phyloP scores from a whole-genome alignment of 1,140 invertebrate species.

The Caerostris darwini region DNA sequence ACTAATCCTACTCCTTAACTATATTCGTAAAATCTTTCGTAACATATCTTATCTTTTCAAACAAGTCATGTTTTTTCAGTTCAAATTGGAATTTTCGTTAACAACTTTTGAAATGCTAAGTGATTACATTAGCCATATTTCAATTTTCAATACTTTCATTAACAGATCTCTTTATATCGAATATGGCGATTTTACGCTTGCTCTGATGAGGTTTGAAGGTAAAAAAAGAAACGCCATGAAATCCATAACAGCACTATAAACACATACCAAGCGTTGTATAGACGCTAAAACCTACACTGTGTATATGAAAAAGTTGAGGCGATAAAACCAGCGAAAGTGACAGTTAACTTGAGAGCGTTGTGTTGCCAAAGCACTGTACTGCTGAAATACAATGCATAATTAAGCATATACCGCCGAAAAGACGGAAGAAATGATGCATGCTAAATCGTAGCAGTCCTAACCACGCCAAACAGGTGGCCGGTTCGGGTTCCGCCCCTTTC shows the following conservation, averaged over 20 bases:
- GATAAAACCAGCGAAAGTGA: neutral
- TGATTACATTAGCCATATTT: no score
- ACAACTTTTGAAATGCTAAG: no score
- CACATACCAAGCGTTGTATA: neutral
- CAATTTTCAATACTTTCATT: no score
- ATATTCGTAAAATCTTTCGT: no score
- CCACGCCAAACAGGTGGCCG: constrained; percentile 64
- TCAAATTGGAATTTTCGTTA: no score
- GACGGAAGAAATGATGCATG: constrained; percentile 62
- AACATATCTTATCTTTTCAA: no score
- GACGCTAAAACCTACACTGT: neutral
- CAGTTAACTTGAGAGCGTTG: neutral
- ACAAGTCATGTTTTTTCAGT: no score
- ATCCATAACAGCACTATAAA: neutral
- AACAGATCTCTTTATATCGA: no score
- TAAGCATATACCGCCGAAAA: constrained; percentile 37
- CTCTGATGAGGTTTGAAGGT: no score
- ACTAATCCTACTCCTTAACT: no score
- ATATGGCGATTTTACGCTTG: no score
- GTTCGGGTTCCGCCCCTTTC: neutral
- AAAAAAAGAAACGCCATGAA: no score
- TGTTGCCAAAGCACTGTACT: constrained; percentile 5
- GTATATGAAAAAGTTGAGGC: neutral
- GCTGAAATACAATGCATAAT: constrained; percentile 59
- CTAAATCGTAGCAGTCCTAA: neutral